Conservation (phyloP, 2,797 vertebrate genomes). For the Molossus molossus region DNA sequence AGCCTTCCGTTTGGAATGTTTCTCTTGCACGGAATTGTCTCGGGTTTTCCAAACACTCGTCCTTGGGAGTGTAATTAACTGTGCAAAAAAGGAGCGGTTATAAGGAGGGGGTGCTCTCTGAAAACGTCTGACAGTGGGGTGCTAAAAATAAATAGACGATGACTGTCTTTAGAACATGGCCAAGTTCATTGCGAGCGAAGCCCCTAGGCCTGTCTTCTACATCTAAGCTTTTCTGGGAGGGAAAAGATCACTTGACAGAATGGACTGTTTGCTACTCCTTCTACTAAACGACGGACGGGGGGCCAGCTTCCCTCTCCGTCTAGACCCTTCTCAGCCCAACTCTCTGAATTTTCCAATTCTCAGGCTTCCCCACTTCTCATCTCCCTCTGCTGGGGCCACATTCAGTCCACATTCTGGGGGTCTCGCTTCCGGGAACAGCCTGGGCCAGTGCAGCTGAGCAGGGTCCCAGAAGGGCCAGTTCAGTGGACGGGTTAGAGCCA, state of each 20-base stretch:
- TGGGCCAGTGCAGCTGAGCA: background rate
- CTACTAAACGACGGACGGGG: background rate
- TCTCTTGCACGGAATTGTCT: slow-evolving; percentile 62
- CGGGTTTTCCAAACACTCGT: slow-evolving; percentile 62
- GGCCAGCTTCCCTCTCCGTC: background rate
- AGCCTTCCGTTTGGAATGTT: slow-evolving; percentile 37
- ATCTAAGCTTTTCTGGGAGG: background rate
- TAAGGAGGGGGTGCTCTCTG: slow-evolving; percentile 24
- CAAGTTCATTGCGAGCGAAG: background rate
- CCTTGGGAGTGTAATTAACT: slow-evolving; percentile 70
- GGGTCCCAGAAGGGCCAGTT: background rate
- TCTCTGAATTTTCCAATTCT: background rate
- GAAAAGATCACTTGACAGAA: background rate
- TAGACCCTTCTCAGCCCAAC: background rate
- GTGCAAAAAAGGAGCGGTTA: slow-evolving; percentile 40
- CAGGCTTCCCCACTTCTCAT: background rate
- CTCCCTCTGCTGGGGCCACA: background rate
- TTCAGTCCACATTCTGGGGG: background rate
- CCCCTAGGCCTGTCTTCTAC: background rate
- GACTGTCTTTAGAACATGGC: background rate
- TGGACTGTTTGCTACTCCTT: background rate
- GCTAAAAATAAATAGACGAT: slow-evolving; percentile 76
- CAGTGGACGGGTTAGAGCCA: background rate
- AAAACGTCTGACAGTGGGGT: slow-evolving; percentile 64
- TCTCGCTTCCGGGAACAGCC: background rate